These are phyloP conservation scores for Drosophila stalkeri DNA, from an alignment of 2,888 invertebrate species.

Conservation along the genomic window DNA sequence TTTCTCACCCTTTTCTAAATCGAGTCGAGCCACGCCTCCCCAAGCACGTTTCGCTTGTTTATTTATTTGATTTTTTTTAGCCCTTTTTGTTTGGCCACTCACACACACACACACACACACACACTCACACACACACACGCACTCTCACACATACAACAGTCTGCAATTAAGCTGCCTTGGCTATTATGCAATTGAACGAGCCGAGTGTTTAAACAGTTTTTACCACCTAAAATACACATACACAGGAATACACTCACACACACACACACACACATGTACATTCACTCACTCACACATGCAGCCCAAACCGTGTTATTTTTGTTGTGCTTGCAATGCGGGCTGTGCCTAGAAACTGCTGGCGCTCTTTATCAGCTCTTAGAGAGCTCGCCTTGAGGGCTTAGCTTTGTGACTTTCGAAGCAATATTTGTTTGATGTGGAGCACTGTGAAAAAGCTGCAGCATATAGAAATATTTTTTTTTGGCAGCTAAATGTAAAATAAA, in stretches of 20 bases:
- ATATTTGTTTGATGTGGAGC: background rate
- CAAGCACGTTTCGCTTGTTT: constrained; percentile 39
- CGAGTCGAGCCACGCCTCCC: background rate
- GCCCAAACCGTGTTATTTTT: constrained; percentile 18
- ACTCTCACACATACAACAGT: constrained; percentile 33
- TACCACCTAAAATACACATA: constrained; percentile 4
- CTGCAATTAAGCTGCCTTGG: constrained; percentile 71
- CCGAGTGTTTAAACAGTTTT: constrained; percentile 48
- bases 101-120: constrained; percentile 13
- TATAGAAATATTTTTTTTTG: too few species aligned
- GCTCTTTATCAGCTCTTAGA: constrained; percentile 6
- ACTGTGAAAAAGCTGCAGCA: background rate
- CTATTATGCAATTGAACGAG: constrained; percentile 49
- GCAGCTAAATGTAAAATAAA: too few species aligned
- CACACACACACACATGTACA: background rate
- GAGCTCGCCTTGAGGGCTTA: background rate
- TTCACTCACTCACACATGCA: background rate
- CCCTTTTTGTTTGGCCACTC: constrained; percentile 39
- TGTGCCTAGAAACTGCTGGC: background rate
- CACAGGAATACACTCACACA: constrained; percentile 1
- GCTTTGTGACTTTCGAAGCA: background rate
- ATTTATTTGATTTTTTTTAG: constrained; percentile 36
- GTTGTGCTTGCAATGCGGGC: constrained; percentile 13
- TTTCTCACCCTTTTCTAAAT: constrained; percentile 21
- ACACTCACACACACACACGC: constrained; percentile 29